phyloP scores from a whole-genome alignment of 2,113 vertebrate species.

The Equus quagga region DNA sequence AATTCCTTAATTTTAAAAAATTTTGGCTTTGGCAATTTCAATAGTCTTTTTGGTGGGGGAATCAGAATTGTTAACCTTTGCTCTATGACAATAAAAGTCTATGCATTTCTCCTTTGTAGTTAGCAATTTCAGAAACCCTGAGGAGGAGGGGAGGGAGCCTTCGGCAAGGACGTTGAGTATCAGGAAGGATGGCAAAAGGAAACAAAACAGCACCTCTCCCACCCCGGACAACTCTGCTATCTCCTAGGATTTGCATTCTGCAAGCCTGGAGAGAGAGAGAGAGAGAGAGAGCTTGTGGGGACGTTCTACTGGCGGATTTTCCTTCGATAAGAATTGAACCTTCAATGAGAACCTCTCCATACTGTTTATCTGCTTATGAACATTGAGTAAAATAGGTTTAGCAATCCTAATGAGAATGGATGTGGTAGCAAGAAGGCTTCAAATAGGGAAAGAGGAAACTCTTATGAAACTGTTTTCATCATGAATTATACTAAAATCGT shows the following conservation, averaged over 20 bases:
- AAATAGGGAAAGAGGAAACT: neutral
- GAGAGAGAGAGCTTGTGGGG: neutral
- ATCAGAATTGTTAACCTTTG: neutral
- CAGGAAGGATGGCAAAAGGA: neutral
- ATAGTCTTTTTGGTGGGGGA: neutral
- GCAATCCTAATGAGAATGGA: neutral
- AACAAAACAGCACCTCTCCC: neutral
- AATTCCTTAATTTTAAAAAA: neutral
- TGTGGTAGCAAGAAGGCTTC: neutral
- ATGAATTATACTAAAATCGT: neutral
- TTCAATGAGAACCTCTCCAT: neutral
- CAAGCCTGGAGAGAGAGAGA: neutral
- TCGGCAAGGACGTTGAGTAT: neutral
- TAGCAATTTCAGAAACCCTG: neutral
- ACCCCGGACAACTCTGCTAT: neutral
- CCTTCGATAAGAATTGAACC: neutral
- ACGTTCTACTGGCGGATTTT: neutral
- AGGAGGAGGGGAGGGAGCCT: neutral
- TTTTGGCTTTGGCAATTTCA: neutral
- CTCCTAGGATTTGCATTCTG: neutral
- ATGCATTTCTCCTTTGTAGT: constrained; percentile 16
- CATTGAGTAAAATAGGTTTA: neutral
- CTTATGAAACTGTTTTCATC: neutral
- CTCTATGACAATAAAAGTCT: neutral
- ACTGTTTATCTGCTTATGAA: neutral